These are phyloP conservation scores for Epizoanthus stellaris DNA, from an alignment of 92 coral and sea anemone species.

Conservation along the genomic window DNA sequence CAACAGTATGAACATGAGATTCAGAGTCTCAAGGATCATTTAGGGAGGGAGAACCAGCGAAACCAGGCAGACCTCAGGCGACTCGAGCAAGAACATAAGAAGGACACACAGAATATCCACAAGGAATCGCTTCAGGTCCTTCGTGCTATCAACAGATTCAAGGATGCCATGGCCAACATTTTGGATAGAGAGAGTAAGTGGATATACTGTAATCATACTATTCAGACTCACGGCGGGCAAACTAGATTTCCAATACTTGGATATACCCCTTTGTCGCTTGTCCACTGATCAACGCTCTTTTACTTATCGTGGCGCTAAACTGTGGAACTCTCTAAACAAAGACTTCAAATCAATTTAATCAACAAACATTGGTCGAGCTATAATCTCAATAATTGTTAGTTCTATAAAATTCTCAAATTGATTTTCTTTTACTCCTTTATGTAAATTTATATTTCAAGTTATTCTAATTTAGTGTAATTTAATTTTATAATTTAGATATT, in stretches of 20 bases:
- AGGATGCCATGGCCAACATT: conserved; percentile 83
- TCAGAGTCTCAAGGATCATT: conserved; percentile 79
- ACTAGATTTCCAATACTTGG: neutral
- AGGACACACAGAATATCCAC: conserved; percentile 86
- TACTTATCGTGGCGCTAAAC: too few species aligned
- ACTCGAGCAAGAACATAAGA: conserved; percentile 83
- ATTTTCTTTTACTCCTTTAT: neutral
- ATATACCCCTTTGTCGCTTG: too few species aligned
- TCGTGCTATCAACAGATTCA: conserved; percentile 93
- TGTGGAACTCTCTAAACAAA: too few species aligned
- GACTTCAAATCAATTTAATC: too few species aligned
- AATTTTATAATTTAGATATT: neutral
- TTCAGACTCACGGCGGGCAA: neutral
- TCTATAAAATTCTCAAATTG: neutral
- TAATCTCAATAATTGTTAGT: neutral
- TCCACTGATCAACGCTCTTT: too few species aligned
- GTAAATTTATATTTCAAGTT: too few species aligned
- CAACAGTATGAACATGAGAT: conserved; percentile 91
- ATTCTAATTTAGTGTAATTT: neutral
- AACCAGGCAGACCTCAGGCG: conserved; percentile 88
- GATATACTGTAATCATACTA: neutral
- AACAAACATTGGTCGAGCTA: too few species aligned
- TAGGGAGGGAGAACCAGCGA: conserved; percentile 78
- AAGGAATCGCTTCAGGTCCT: conserved; percentile 84
- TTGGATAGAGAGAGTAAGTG: conserved; percentile 94